Evolutionary conservation across 2,113 vertebrate genomes (phyloP), one percentile per base, ranked within the genome.

Genomic region (Phylloscopus trochiloides): DNA sequence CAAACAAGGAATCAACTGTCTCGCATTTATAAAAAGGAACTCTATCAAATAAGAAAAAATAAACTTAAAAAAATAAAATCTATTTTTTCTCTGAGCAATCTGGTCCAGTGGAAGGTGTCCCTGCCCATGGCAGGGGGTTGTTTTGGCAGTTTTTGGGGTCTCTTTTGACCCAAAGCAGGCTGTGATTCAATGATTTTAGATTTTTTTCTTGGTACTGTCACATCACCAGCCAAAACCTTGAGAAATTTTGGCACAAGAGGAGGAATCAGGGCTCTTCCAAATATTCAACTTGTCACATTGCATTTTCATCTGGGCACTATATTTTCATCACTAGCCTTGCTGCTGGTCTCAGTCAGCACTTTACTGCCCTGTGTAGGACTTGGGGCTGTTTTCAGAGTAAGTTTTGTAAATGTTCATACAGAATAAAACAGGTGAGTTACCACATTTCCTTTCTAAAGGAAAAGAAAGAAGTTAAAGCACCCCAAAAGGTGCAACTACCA

Each of bases 221-320:
- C 66, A 48, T n/a, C 25, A 26, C 19, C 19, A 75, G 52, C 10
- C 10, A 47, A 75, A 68, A n/a, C 31, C 48, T 38, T 9, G 42
- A 63, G 38, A 36, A 10, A 25, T 19, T 58, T 19, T 47, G 31
- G 31, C 38, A 32, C 17, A 19, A 19, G 24, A 43, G 28, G 9
- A 24, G 2, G 51, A 34, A 38, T 6, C 29, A 51, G 12, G 19
- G 25, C 31, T 36, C 36, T 18, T 5, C 42, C 51, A 19, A 8
- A 25, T 62, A 19, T 10, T 36, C 47, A 20, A 6, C 12, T 29
- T 31, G 17, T 17, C 31, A 1, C 9, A 20, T 14, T 26, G 19
- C 14, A 5, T 43, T 57, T 74, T 13, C 12, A 7, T 3, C 11
- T 4, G 25, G n/a, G 47, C 3, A 1, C 55, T 28, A 0, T 5